Conservation (phyloP, 1,140 invertebrate species). For the Wiebesia pumilae region DNA sequence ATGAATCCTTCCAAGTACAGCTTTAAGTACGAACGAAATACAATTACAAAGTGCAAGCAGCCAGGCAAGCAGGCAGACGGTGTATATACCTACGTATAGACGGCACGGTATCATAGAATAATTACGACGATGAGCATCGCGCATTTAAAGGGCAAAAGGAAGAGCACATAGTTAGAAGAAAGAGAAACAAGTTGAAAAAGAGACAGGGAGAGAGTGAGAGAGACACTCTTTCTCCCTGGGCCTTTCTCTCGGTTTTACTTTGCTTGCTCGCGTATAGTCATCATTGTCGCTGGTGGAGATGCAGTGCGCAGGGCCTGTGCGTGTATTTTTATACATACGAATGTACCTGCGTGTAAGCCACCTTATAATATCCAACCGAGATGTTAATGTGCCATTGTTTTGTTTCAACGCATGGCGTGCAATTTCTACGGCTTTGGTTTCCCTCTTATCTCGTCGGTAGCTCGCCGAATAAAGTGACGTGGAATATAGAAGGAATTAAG, state of each 20-base stretch:
- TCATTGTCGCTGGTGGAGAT: slow-evolving; percentile 46
- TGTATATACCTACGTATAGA: background rate
- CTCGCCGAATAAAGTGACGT: slow-evolving; percentile 58
- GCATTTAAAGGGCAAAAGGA: slow-evolving; percentile 17
- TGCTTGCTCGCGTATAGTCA: background rate
- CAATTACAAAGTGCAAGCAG: slow-evolving; percentile 34
- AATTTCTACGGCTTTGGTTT: slow-evolving; percentile 41
- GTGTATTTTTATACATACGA: background rate
- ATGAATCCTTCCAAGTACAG: slow-evolving; percentile 14
- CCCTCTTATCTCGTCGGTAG: slow-evolving; percentile 57
- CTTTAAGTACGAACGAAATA: slow-evolving; percentile 29
- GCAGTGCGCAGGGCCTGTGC: slow-evolving; percentile 45
- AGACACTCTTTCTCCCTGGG: background rate
- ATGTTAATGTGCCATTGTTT: slow-evolving; percentile 64
- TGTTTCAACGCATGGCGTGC: slow-evolving; percentile 48
- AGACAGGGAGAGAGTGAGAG: background rate
- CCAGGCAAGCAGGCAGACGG: background rate
- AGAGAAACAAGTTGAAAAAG: too few species aligned
- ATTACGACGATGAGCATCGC: slow-evolving; percentile 41
- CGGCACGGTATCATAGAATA: slow-evolving; percentile 21
- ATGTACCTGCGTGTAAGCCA: slow-evolving; percentile 40
- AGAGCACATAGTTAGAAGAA: background rate
- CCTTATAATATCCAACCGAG: slow-evolving; percentile 61
- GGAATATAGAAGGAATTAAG: slow-evolving; percentile 52
- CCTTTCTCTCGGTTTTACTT: slow-evolving; percentile 4